Evolutionary conservation across 2,113 vertebrate genomes (phyloP), one percentile per base, ranked within the genome.

Genomic region (Canis aureus): DNA sequence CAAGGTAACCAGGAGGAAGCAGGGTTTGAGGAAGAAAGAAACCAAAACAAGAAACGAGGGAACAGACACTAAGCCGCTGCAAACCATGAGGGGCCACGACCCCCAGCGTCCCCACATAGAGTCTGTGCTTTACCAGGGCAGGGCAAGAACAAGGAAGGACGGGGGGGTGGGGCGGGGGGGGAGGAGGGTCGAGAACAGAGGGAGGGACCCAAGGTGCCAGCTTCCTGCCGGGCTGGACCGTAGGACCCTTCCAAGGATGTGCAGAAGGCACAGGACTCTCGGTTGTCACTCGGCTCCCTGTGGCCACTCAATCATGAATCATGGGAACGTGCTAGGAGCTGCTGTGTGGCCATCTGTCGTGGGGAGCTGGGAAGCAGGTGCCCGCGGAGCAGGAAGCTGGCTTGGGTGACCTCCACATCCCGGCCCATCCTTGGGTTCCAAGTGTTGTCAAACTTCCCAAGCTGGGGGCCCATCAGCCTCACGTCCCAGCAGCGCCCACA

Each of bases 401-500:
- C 67, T 66, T 49, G 32, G 29, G n/a, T 59, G 85, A 84, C 85
- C 49, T 73, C 80, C 7, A 27, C 0, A 4, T 84, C 60, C 89
- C 5, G 16, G 67, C 25, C 38, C 38, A 20, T 19, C 88, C 71
- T 69, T 22, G 13, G 83, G 8, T 23, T 71, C 83, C 73, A 62
- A 27, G 17, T 11, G 38, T 3, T 43, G 15, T 15, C 74, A 4
- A 3, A 32, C 25, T 4, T 51, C 67, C n/a, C 7, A 3, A 73
- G 32, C 7, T 0, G 53, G 15, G 15, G 32, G 53, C 79, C 62
- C 8, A 9, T 13, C 3, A 13, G 60, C 53, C 69, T 79, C 64
- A 3, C 0, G 1, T 27, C 7, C 32, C 71, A 25, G 79, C 38
- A 17, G 62, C 0, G 0, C 32, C 67, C 17, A 7, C 10, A 0